phyloP scores from a whole-genome alignment of 2,113 vertebrate genomes.

The Cyanoderma ruficeps region DNA sequence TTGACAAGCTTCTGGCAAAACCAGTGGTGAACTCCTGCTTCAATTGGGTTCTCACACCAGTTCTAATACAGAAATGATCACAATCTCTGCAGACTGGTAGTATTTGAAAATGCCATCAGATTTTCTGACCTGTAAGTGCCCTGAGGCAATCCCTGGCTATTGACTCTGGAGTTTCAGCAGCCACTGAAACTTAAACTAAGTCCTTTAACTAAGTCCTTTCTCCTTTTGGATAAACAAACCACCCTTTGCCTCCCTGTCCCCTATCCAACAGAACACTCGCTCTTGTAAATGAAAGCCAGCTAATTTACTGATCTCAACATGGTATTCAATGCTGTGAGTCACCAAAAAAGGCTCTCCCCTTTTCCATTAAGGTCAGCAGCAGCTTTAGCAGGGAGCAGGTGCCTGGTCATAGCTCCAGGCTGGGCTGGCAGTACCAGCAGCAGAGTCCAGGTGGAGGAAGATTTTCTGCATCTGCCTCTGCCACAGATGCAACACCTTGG shows the following conservation, averaged over 20 bases:
- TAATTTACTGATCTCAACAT: slow-evolving; percentile 5
- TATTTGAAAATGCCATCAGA: background rate
- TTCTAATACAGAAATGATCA: background rate
- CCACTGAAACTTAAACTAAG: background rate
- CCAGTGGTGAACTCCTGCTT: background rate
- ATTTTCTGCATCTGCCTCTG: background rate
- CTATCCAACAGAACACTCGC: background rate
- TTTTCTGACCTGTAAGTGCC: background rate
- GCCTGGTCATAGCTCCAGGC: background rate
- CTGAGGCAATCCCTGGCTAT: background rate
- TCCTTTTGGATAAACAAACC: background rate
- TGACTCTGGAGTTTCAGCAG: background rate
- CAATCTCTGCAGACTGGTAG: background rate
- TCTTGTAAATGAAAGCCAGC: background rate
- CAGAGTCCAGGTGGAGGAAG: background rate
- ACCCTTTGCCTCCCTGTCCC: background rate
- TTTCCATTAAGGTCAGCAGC: slow-evolving; percentile 1
- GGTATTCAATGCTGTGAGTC: slow-evolving; percentile 1
- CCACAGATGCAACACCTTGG: background rate
- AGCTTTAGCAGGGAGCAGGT: background rate
- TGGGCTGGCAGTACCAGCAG: background rate
- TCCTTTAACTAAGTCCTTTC: background rate
- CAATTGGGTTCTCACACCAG: background rate
- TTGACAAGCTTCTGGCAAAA: background rate
- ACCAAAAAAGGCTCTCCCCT: background rate